Evolutionary conservation across 92 coral and sea anemone species (phyloP), one percentile per base, ranked within the genome.

Genomic region (Porites lobata): DNA sequence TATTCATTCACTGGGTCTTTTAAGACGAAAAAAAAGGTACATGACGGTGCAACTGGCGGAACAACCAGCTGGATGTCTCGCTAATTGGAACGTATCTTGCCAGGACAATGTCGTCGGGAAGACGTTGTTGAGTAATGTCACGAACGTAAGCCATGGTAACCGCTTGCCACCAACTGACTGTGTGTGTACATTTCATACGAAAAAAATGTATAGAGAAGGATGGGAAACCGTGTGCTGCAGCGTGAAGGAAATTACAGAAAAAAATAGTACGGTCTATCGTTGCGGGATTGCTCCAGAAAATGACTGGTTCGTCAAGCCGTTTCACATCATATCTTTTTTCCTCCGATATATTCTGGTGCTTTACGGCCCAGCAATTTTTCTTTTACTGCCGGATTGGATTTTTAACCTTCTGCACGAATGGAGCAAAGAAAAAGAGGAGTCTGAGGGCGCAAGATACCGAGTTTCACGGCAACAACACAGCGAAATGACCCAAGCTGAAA

Each of bases 41-140:
- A 24, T 81, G 76, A 62, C 53, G 0, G 57, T 68, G 53, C 76
- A 56, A 58, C 18, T 81, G 4, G 76, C 26, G 9, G 85, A 81
- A 22, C 52, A 81, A 69, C 85, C 85, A 15, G n/a, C 17, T 14
- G 85, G 76, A 69, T 81, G 76, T 32, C 76, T 81, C 2, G 77
- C 85, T n/a, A n/a, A 6, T 17, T 18, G 69, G 18, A 81, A 68
- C 68, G 54, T 57, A 7, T 66, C 85, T 1, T 80, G 76, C 65
- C 66, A 53, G 66, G 19, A 80, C 43, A 24, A 51, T 68, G 67
- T 67, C 47, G 52, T 80, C 20, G 85, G 13, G 2, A 3, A 24
- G n/a, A 24, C 76, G 1, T 76, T 80, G 20, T 54, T 80, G 1
- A 50, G 38, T 0, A 80, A 80, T 18, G 22, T 29, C 53, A 51